Conservation (phyloP, 2,113 vertebrate genomes). For the Lutjanus erythropterus region DNA sequence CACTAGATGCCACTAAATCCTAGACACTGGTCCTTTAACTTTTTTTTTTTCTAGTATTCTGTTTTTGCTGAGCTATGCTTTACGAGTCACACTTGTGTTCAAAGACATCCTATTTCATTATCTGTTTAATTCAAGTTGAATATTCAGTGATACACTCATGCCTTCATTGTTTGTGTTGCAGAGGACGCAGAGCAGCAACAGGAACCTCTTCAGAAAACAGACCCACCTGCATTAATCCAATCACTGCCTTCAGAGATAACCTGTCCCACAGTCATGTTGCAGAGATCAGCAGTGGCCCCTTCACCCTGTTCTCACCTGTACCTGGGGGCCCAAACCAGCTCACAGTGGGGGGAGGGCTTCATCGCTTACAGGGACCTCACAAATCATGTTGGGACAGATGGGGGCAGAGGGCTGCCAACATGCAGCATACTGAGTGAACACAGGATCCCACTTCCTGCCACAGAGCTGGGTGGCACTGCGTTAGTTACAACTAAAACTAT, state of each 20-base stretch:
- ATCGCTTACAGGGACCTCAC: slow-evolving; percentile 9
- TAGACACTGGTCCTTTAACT: no score
- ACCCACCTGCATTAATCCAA: slow-evolving; percentile 4
- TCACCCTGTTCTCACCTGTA: slow-evolving; percentile 48
- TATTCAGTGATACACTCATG: neutral
- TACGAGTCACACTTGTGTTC: no score
- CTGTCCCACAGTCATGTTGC: slow-evolving; percentile 9
- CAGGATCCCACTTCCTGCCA: slow-evolving; percentile 85
- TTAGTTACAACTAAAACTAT: slow-evolving; percentile 85
- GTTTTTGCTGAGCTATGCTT: no score
- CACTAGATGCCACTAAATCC: no score
- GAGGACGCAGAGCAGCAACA: slow-evolving; percentile 30
- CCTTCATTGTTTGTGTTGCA: slow-evolving; percentile 49
- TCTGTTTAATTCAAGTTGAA: neutral
- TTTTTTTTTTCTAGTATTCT: no score
- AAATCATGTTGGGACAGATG: slow-evolving; percentile 23
- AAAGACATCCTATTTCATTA: neutral
- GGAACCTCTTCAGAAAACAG: slow-evolving; percentile 49
- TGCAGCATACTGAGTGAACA: slow-evolving; percentile 64
- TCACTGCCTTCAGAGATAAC: neutral
- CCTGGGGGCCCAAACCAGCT: slow-evolving; percentile 13
- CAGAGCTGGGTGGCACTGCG: slow-evolving; percentile 81
- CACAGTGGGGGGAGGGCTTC: slow-evolving; percentile 27
- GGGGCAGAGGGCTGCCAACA: neutral
- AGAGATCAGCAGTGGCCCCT: slow-evolving; percentile 1